phyloP scores from a whole-genome alignment of 2,888 invertebrate species.

The Nemotelus nigrinus region DNA sequence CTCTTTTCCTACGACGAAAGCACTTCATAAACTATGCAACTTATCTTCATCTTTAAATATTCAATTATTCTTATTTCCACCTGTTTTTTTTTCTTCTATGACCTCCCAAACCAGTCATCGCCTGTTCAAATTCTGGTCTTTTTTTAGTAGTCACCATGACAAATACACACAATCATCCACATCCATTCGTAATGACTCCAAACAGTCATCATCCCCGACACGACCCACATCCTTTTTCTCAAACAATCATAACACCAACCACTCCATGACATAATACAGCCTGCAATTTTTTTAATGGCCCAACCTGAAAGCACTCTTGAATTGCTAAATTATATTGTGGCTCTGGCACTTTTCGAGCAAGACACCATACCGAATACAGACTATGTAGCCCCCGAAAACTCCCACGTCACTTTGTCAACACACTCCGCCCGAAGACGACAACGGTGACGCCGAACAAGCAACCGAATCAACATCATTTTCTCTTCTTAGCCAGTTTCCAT shows the following conservation, averaged over 20 bases:
- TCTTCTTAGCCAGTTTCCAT: background rate
- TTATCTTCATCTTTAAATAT: no score
- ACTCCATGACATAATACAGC: conserved; percentile 26
- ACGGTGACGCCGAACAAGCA: background rate
- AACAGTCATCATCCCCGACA: background rate
- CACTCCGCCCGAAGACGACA: background rate
- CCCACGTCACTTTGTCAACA: background rate
- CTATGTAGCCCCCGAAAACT: background rate
- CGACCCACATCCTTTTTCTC: background rate
- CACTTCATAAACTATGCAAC: no score
- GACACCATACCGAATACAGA: background rate
- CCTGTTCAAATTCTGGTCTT: no score
- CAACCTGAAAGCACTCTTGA: conserved; percentile 27
- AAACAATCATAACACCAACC: conserved; percentile 14
- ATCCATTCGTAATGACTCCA: background rate
- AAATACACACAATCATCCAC: background rate
- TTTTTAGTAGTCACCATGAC: no score
- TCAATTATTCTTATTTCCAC: no score
- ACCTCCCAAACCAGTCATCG: no score
- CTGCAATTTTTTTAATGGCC: conserved; percentile 36
- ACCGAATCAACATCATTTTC: conserved; percentile 6
- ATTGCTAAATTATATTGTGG: conserved; percentile 34
- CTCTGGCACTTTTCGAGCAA: conserved; percentile 13
- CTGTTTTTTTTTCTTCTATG: no score
- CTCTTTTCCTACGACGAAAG: no score